A percentile compares a stretch with the other conserved stretches of the same genome.
Evolutionary conservation across 2,888 invertebrate species (phyloP).

Genomic region (Ophion ellenae): DNA sequence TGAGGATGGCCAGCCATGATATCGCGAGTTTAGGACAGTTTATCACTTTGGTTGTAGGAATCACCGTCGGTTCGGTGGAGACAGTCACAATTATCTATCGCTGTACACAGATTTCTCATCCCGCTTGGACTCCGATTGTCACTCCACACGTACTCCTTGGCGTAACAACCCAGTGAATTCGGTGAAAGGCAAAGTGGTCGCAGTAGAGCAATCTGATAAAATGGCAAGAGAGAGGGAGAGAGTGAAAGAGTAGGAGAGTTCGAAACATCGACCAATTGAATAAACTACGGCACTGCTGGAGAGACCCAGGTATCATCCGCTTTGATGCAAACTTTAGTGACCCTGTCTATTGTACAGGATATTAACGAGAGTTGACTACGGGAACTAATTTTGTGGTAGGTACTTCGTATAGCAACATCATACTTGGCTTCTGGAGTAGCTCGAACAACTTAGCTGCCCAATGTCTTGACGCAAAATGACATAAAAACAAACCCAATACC

Average conservation of each 20-base stretch:
- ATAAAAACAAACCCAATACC: background rate
- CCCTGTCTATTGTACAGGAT: background rate
- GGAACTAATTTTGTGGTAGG: background rate
- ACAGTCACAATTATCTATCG: slow-evolving; percentile 60
- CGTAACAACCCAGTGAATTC: slow-evolving; percentile 36
- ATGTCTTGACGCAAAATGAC: background rate
- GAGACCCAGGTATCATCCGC: background rate
- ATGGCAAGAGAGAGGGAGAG: slow-evolving; percentile 11
- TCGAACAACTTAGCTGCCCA: background rate
- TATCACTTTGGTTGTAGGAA: slow-evolving; percentile 52
- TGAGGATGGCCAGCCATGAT: slow-evolving; percentile 49
- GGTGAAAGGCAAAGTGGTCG: slow-evolving; percentile 34
- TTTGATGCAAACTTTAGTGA: background rate
- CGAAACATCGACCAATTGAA: slow-evolving; percentile 33
- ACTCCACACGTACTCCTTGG: slow-evolving; percentile 19
- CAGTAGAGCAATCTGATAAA: background rate
- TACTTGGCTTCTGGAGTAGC: background rate
- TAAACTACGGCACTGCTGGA: slow-evolving; percentile 7
- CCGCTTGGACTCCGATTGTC: slow-evolving; percentile 16
- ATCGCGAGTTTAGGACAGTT: slow-evolving; percentile 63
- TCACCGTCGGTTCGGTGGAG: slow-evolving; percentile 31
- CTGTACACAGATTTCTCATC: slow-evolving; percentile 51
- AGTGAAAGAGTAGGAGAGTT: background rate
- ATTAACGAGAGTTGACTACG: background rate
- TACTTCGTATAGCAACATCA: background rate